Conservation (phyloP, 2,797 vertebrate genomes). For the Echiichthys vipera region DNA sequence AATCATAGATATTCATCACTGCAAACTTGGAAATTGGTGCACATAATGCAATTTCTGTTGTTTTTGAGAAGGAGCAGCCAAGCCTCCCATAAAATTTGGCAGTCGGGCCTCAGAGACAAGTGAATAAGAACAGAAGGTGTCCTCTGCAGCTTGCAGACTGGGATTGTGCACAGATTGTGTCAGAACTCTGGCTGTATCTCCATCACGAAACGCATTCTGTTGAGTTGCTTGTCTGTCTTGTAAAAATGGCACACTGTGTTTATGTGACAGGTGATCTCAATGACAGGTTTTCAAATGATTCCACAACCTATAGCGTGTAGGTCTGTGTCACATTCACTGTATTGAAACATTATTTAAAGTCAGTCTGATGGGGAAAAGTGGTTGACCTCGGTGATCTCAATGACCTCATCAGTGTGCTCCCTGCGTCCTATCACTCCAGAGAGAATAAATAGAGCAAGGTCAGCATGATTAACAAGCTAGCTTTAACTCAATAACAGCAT, state of each 20-base stretch:
- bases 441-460: conserved; percentile 50
- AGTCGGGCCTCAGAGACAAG: conserved; percentile 73
- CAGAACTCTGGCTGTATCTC: conserved; percentile 71
- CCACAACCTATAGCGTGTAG: background rate
- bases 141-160: conserved; percentile 66
- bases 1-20: conserved; percentile 74
- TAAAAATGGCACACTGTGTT: conserved; percentile 12
- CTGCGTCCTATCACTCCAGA: conserved; percentile 35
- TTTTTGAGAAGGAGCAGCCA: conserved; percentile 64
- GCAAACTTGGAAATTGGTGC: conserved; percentile 65
- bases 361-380: conserved; percentile 34
- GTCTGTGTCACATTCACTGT: background rate
- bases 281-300: conserved; percentile 30
- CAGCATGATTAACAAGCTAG: conserved; percentile 62
- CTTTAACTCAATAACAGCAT: conserved; percentile 44
- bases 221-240: conserved; percentile 50
- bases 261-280: conserved; percentile 42
- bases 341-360: conserved; percentile 31
- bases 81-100: conserved; percentile 69
- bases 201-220: conserved; percentile 52
- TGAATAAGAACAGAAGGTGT: conserved; percentile 74
- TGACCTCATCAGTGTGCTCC: conserved; percentile 64
- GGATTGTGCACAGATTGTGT: conserved; percentile 76
- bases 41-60: conserved; percentile 72
- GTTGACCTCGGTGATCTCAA: conserved; percentile 58